phyloP scores from a whole-genome alignment of 1,140 invertebrate genomes.

The Temnothorax curvispinosus region DNA sequence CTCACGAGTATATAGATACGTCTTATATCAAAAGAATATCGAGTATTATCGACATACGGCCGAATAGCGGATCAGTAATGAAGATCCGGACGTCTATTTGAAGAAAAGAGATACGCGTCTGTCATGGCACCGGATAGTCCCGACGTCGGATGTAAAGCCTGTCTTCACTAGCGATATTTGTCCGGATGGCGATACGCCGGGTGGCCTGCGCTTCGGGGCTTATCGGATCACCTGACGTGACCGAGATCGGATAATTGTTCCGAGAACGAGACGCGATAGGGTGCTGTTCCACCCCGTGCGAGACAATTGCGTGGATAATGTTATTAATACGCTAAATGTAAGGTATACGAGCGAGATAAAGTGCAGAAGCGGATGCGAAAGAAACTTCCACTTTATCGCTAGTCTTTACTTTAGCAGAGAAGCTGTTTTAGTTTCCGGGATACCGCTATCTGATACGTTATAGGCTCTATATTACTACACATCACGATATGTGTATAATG shows the following conservation, averaged over 20 bases:
- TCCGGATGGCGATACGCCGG: constrained; percentile 3
- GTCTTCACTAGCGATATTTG: constrained; percentile 24
- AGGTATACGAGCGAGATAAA: not conserved
- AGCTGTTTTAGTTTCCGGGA: not conserved
- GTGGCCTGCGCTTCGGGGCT: not conserved
- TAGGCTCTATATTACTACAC: no score
- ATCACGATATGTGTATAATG: no score
- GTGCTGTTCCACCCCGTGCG: not conserved
- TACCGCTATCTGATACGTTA: not conserved
- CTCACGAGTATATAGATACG: not conserved
- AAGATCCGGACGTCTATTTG: not conserved
- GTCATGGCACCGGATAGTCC: not conserved
- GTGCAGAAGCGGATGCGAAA: not conserved
- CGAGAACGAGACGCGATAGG: not conserved
- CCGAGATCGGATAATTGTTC: constrained; percentile 48
- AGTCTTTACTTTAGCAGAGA: no score
- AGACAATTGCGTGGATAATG: not conserved
- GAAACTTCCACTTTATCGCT: not conserved
- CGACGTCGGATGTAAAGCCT: constrained; percentile 51
- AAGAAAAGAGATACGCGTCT: constrained; percentile 28
- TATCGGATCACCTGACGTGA: constrained; percentile 29
- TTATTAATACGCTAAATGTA: constrained; percentile 2
- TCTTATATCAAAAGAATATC: constrained; percentile 33
- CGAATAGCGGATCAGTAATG: constrained; percentile 22
- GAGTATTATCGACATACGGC: constrained; percentile 40